Evolutionary conservation across 2,888 invertebrate species (phyloP).

Genomic region (Ryuthela nishihirai): DNA sequence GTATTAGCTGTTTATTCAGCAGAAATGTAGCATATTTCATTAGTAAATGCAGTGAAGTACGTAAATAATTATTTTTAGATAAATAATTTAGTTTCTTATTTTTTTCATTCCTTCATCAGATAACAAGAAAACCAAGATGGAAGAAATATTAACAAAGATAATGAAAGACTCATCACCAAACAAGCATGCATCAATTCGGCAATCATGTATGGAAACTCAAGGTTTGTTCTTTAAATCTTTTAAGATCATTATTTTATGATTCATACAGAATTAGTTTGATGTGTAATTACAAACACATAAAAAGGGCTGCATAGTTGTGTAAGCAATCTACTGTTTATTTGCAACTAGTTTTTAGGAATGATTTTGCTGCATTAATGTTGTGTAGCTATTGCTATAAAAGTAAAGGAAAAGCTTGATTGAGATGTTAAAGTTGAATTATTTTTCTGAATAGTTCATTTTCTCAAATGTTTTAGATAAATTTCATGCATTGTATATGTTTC

Average conservation of each 20-base stretch:
- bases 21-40: not conserved
- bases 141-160: conserved; percentile 78
- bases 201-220: conserved; percentile 80
- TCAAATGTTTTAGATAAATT: no score
- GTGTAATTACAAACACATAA: not conserved
- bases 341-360: no score
- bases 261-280: not conserved
- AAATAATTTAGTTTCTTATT: no score
- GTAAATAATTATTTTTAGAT: no score
- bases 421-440: no score
- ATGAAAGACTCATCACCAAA: conserved; percentile 77
- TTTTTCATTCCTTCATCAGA: no score
- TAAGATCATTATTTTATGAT: conserved; percentile 3
- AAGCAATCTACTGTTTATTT: no score
- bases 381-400: no score
- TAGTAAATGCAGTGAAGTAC: not conserved
- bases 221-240: conserved; percentile 58
- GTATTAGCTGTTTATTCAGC: not conserved
- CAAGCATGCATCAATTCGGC: conserved; percentile 69
- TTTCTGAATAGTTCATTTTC: no score
- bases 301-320: not conserved
- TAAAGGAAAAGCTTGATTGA: no score
- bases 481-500: no score
- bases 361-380: no score
- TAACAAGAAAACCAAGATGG: conserved; percentile 65